Base-by-base conservation (phyloP, 2,888 invertebrate genomes). In the Cacoxenus indagator region DNA sequence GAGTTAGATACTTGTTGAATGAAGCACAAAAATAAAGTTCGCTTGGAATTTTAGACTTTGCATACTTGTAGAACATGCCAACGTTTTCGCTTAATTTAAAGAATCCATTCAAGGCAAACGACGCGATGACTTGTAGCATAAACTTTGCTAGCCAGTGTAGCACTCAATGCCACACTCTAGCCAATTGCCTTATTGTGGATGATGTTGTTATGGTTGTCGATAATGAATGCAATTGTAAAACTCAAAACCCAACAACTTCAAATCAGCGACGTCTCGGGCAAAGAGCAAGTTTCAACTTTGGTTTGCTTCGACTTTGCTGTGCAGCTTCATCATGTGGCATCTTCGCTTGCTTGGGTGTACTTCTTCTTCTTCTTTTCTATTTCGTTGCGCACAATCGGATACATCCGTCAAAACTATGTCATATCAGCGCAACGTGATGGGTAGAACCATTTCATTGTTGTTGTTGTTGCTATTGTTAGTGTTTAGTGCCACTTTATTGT, bases 331-430 rank as follows among this genome's bases (percentile, higher is more conserved):
- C 14, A 37, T 37, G 37, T 37, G 37, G 37, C 37, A 37, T 37
- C 37, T 37, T 37, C 37, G 8, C 9, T 14, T 37, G 37, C 5
- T 37, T 37, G 5, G 9, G 14, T 57, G 14, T 14, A 26, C 26
- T 57, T 26, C 57, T 57, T 57, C 57, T 57, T 14, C 29, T 9
- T 6, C 54, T 24, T 24, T 24, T 19, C 6, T 24, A 24, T 1
- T 17, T 29, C 26, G 26, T 37, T 37, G 37, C 8, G n/a, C n/a
- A n/a, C n/a, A n/a, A n/a, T n/a, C n/a, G 48, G 14, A n/a, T 11
- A 55, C 55, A 55, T 55, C 55, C 55, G 55, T 55, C 55, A 55
- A 55, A 24, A 22, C 55, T 27, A 55, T 55, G 55, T 24, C 24
- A 51, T 51, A 19, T 51, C 22, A 37, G 37, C 51, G 3, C 51